Evolutionary conservation across 2,888 invertebrate species (phyloP).

Genomic region (Idaea biselata): DNA sequence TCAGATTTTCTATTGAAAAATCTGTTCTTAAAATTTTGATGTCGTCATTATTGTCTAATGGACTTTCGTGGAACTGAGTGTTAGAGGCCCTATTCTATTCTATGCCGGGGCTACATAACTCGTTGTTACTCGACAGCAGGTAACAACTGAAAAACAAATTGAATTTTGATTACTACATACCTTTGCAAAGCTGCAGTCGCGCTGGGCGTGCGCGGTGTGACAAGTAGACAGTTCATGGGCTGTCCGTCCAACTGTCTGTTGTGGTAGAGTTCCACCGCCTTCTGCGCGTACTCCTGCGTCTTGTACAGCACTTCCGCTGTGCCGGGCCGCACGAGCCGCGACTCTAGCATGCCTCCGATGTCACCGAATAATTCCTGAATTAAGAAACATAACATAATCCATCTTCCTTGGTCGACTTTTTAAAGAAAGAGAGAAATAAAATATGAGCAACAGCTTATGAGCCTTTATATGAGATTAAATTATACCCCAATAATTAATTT

Average conservation of each 20-base stretch:
- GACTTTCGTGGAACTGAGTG: too few relatives aligned
- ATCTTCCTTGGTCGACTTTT: not conserved
- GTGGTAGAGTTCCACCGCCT: slow-evolving; percentile 95
- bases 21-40: too few relatives aligned
- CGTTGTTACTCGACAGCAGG: too few relatives aligned
- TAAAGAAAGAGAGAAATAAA: slow-evolving; percentile 2
- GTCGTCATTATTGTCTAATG: too few relatives aligned
- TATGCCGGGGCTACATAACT: too few relatives aligned
- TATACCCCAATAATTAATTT: too few relatives aligned
- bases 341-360: slow-evolving; percentile 91
- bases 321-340: slow-evolving; percentile 91
- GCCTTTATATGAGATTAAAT: too few relatives aligned
- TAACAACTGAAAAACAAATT: too few relatives aligned
- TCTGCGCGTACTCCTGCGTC: slow-evolving; percentile 90
- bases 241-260: slow-evolving; percentile 96
- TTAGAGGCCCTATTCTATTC: too few relatives aligned
- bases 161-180: too few relatives aligned
- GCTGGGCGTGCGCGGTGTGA: slow-evolving; percentile 82
- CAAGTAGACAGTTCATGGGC: slow-evolving; percentile 94
- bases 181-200: slow-evolving; percentile 33
- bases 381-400: not conserved
- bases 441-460: too few relatives aligned
- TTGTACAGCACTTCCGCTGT: slow-evolving; percentile 96
- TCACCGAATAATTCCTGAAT: slow-evolving; percentile 94
- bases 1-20: too few relatives aligned